phyloP scores from a whole-genome alignment of 2,888 invertebrate species.

The Byasa hedistus region DNA sequence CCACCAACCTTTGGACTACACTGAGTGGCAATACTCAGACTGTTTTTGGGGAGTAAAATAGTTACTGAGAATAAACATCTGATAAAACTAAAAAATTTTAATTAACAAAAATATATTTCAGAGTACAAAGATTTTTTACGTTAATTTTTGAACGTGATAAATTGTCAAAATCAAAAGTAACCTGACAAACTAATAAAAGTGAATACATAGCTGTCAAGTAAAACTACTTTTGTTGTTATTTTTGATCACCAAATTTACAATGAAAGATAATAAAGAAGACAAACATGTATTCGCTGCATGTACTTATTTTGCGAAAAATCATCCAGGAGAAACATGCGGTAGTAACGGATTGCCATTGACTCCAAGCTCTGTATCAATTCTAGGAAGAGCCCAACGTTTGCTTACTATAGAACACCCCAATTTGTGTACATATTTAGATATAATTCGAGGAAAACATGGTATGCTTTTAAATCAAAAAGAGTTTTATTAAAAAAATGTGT shows the following conservation, averaged over 20 bases:
- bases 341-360: constrained; percentile 97
- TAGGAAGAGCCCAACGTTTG: constrained; percentile 92
- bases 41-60: too few species aligned
- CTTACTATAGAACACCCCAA: constrained; percentile 89
- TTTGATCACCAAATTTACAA: constrained; percentile 4
- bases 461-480: neutral
- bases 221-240: constrained; percentile 1
- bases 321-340: constrained; percentile 94
- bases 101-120: too few species aligned
- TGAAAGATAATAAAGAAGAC: constrained; percentile 35
- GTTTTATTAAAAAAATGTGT: neutral
- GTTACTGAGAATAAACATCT: too few species aligned
- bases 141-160: too few species aligned
- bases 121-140: too few species aligned
- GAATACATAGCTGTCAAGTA: neutral
- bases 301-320: constrained; percentile 94
- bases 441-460: constrained; percentile 97
- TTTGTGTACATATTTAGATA: constrained; percentile 94
- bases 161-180: neutral
- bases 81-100: too few species aligned
- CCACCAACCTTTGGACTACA: too few species aligned
- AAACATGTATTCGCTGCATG: constrained; percentile 85
- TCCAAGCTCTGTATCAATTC: constrained; percentile 96
- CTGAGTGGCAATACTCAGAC: too few species aligned
- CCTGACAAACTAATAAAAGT: neutral